Conservation (phyloP, 2,113 vertebrate species). For the Neolamprologus hecqui region DNA sequence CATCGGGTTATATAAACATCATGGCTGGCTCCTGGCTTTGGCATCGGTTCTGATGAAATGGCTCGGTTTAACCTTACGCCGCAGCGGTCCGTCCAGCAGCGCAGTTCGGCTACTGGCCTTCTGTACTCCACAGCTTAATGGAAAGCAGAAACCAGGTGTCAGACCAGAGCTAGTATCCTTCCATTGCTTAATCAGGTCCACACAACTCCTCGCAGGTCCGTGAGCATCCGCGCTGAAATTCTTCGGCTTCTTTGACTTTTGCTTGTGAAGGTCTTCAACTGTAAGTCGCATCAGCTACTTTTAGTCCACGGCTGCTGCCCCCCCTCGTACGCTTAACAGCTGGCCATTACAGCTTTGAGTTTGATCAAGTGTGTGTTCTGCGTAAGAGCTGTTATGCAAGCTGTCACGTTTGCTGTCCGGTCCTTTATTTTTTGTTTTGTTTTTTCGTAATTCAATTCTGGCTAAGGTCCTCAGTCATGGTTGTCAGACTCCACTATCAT, state of each 20-base stretch:
- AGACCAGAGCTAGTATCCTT: constrained; percentile 32
- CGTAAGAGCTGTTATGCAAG: not conserved
- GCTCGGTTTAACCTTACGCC: not conserved
- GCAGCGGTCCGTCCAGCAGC: constrained; percentile 18
- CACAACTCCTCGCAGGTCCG: constrained; percentile 29
- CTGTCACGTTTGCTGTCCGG: not conserved
- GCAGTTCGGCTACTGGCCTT: not conserved
- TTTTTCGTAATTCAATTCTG: not conserved
- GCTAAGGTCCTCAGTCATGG: constrained; percentile 12
- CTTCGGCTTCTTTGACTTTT: not conserved
- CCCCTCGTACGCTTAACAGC: not conserved
- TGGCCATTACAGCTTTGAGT: constrained; percentile 4
- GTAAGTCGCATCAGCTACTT: not conserved
- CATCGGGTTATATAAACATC: constrained; percentile 68
- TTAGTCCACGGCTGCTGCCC: not conserved
- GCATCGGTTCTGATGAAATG: constrained; percentile 41
- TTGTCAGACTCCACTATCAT: constrained; percentile 24
- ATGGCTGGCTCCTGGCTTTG: constrained; percentile 44
- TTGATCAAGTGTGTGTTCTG: constrained; percentile 14
- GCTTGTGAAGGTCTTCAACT: constrained; percentile 9
- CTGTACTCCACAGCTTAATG: constrained; percentile 37
- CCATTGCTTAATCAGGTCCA: constrained; percentile 21
- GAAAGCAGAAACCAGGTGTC: constrained; percentile 34
- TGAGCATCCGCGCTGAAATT: not conserved
- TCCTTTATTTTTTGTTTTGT: not conserved